Percentiles rank a stretch among this genome's conserved stretches.
These are phyloP conservation scores for Mirza zaza DNA, from an alignment of 2,113 vertebrate species.

Conservation along the genomic window DNA sequence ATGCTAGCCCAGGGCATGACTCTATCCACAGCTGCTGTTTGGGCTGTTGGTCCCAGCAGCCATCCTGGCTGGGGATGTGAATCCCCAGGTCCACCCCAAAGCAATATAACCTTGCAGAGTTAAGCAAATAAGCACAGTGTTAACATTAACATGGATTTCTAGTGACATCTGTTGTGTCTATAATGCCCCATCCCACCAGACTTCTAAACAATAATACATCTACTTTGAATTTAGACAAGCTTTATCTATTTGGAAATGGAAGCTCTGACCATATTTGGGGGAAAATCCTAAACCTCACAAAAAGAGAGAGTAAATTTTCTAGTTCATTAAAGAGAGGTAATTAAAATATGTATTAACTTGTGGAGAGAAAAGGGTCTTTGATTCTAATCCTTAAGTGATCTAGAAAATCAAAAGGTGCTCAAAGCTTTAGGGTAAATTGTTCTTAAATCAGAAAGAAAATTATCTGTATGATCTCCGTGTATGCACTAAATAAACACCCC, in stretches of 20 bases:
- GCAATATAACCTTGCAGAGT: background rate
- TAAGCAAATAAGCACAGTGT: background rate
- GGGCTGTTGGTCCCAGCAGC: background rate
- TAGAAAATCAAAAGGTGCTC: background rate
- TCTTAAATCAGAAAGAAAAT: constrained; percentile 20
- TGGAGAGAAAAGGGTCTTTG: background rate
- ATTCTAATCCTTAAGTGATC: background rate
- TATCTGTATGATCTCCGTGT: background rate
- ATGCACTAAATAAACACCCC: background rate
- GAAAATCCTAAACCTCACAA: background rate
- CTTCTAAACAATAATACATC: background rate
- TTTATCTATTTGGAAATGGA: background rate
- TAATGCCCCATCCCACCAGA: background rate
- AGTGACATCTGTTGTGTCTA: background rate
- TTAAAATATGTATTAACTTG: background rate
- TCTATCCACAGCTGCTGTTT: background rate
- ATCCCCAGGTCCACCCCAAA: background rate
- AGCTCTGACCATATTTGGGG: background rate
- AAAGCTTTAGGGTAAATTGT: background rate
- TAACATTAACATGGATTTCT: background rate
- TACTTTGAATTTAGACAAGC: background rate
- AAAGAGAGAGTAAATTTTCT: background rate
- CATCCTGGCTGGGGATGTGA: background rate
- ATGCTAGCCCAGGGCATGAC: background rate
- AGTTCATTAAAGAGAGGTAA: background rate